A percentile compares a stretch with the other conserved stretches of the same genome.
Evolutionary conservation across 1,140 invertebrate genomes (phyloP).

Genomic region (Ridgeia piscesae): DNA sequence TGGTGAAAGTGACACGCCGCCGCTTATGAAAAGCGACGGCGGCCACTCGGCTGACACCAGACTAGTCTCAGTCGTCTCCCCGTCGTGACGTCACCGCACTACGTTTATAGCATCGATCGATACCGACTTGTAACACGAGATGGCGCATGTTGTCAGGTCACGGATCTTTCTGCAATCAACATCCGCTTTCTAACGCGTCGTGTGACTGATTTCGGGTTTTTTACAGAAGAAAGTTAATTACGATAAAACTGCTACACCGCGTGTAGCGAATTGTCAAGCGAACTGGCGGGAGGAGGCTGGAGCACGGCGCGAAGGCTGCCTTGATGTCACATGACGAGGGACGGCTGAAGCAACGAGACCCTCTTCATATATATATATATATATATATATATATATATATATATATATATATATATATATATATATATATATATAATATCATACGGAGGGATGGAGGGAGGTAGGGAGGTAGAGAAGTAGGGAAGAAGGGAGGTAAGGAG

Average conservation of each 20-base stretch:
- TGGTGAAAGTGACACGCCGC: background rate
- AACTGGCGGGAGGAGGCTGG: too few species aligned
- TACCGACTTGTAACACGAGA: background rate
- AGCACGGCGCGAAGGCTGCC: too few species aligned
- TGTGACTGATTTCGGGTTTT: background rate
- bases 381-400: too few species aligned
- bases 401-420: too few species aligned
- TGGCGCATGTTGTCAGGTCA: background rate
- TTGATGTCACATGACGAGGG: too few species aligned
- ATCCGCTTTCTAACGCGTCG: background rate
- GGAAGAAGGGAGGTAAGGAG: too few species aligned
- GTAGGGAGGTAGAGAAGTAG: too few species aligned
- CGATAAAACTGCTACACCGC: background rate
- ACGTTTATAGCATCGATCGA: background rate
- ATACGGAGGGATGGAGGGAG: too few species aligned
- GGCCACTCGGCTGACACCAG: background rate
- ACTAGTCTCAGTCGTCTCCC: background rate
- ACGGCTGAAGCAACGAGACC: background rate
- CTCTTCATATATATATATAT: background rate
- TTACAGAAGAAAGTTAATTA: conserved; percentile 1
- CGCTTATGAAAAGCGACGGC: background rate
- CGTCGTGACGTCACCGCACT: background rate
- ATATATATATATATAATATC: too few species aligned
- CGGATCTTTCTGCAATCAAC: background rate
- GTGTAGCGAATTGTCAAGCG: background rate